Evolutionary conservation across 2,888 invertebrate genomes (phyloP), one percentile per base, ranked within the genome.

Genomic region (Cryptus armator): DNA sequence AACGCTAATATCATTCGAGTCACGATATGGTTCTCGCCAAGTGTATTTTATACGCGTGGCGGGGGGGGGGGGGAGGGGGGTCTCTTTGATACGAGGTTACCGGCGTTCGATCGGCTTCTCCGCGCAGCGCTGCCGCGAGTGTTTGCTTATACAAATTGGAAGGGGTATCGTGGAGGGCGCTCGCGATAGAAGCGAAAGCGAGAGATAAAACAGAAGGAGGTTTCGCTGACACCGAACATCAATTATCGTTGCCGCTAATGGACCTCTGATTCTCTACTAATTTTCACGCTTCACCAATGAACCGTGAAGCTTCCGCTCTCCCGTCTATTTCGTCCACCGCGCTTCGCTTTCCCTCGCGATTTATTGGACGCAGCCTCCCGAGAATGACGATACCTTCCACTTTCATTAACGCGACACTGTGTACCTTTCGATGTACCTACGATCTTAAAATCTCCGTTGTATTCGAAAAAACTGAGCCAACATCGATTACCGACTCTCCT

Each of bases 181-280:
- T 24, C 24, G 32, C 24, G 14, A 14, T 14, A 24, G 59, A 14
- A 4, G 59, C 37, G 46, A 14, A 29, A 32, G 6, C n/a, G 46
- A n/a, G 46, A 16, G 62, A 24, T 56, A 72, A 62, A 64, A 48
- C 81, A 66, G 67, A 80, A 64, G 80, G 70, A 56, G 83, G 70
- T 68, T 62, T 43, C 29, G 86, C 70, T 79, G 71, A 83, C 85
- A 85, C 87, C 86, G 84, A 89, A 90, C 88, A 90, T 90, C 88
- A 89, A 90, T 90, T 89, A 89, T 88, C 82, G 68, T 59, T 78
- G 77, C 81, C 86, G 89, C 87, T 87, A 86, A 81, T 75, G 86
- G 29, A 86, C 64, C 74, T 19, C 83, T 88, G 87, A 87, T 89
- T 89, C 87, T 83, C 56, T 76, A 85, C 70, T 87, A 86, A 88